These are phyloP conservation scores for Lissocephala sabroskyi DNA, from an alignment of 2,888 invertebrate species.

Conservation along the genomic window DNA sequence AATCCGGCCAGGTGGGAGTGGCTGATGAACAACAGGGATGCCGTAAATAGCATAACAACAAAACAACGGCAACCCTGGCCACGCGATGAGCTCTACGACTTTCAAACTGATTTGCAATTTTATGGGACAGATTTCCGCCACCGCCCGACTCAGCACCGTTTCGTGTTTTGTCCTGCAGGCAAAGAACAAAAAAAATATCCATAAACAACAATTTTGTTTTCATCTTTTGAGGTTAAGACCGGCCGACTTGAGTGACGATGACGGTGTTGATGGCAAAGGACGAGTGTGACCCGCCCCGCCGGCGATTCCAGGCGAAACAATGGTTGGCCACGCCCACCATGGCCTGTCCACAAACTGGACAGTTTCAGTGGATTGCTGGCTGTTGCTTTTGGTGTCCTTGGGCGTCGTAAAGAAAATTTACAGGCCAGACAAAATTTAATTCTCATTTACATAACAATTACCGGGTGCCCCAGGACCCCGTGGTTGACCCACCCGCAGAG, in stretches of 20 bases:
- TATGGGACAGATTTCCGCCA: constrained; percentile 44
- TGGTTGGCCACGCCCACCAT: neutral
- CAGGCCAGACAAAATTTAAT: constrained; percentile 56
- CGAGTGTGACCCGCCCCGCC: no score
- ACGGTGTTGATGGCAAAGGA: no score
- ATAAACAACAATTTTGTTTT: no score
- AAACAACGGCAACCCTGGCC: constrained; percentile 4
- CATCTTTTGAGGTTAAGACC: no score
- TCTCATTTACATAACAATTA: constrained; percentile 65
- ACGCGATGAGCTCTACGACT: constrained; percentile 44
- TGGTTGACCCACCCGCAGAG: neutral
- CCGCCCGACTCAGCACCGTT: no score
- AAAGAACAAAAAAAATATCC: neutral
- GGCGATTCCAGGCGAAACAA: no score
- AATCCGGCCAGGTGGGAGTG: neutral
- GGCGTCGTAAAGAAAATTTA: no score
- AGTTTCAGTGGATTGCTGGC: no score
- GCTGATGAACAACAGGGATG: neutral
- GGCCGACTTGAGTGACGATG: no score
- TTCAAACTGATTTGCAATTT: constrained; percentile 64
- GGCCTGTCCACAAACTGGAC: neutral
- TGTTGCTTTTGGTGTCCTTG: neutral
- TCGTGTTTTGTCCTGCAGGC: neutral
- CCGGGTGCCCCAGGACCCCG: constrained; percentile 23
- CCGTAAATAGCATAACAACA: constrained; percentile 12